Evolutionary conservation across 1,140 invertebrate genomes (phyloP).

Genomic region (Macrosteles quadrilineatus): DNA sequence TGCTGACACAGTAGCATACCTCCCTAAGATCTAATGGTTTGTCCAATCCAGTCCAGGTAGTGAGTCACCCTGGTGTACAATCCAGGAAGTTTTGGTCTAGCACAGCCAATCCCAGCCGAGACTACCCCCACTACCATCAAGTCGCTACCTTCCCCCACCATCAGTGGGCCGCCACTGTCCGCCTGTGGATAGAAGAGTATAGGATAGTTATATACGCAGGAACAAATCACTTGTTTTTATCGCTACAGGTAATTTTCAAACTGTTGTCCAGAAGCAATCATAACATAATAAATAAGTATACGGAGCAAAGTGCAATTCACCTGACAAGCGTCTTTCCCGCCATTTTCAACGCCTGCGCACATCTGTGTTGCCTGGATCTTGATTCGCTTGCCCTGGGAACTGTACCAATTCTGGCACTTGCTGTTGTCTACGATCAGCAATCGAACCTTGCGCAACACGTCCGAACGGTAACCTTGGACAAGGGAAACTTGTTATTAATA

Average conservation of each 20-base stretch:
- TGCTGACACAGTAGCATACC: too few species aligned
- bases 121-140: constrained; percentile 67
- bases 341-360: constrained; percentile 81
- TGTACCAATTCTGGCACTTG: constrained; percentile 73
- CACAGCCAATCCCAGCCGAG: constrained; percentile 88
- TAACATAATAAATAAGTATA: too few species aligned
- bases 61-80: constrained; percentile 81
- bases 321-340: constrained; percentile 83
- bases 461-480: constrained; percentile 61
- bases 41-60: constrained; percentile 75
- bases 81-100: constrained; percentile 75
- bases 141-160: constrained; percentile 60
- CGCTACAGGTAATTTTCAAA: too few species aligned
- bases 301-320: too few species aligned
- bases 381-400: constrained; percentile 69
- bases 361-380: constrained; percentile 72
- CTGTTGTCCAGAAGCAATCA: too few species aligned
- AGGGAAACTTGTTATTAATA: too few species aligned
- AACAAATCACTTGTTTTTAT: too few species aligned
- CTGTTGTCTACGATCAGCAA: constrained; percentile 72
- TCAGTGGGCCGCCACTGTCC: constrained; percentile 85
- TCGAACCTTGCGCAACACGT: constrained; percentile 73
- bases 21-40: neutral
- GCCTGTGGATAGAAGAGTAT: constrained; percentile 58
- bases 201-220: too few species aligned